Percentiles rank a stretch among this genome's conserved stretches.
Conservation (phyloP, 2,797 vertebrate genomes). For the Glyptemys insculpta region DNA sequence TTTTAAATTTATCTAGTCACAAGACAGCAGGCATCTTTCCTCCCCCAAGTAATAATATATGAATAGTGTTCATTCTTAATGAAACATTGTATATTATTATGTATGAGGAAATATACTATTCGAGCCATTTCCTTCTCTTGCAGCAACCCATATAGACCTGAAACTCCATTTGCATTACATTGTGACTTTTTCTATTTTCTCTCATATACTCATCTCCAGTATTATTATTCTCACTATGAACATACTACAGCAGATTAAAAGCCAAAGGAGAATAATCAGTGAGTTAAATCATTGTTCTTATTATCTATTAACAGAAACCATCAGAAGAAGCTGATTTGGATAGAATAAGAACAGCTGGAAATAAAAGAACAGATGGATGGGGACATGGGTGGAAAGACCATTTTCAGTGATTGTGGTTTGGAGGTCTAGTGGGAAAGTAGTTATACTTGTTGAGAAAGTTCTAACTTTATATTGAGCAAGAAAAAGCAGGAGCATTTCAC, state of each 20-base stretch:
- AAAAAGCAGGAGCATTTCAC: too few species aligned
- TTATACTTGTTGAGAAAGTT: constrained; percentile 21
- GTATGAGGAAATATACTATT: too few species aligned
- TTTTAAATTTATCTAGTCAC: not conserved
- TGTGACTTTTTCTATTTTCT: constrained; percentile 38
- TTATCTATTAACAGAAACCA: constrained; percentile 66
- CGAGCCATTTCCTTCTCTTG: constrained; percentile 45
- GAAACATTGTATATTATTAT: constrained; percentile 13
- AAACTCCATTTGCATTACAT: constrained; percentile 51
- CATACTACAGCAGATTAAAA: constrained; percentile 59
- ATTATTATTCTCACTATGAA: constrained; percentile 60
- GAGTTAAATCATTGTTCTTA: constrained; percentile 65
- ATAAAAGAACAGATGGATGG: constrained; percentile 51
- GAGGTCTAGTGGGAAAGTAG: constrained; percentile 17
- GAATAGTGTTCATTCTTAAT: constrained; percentile 27
- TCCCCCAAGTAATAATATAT: constrained; percentile 18
- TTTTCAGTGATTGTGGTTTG: constrained; percentile 41
- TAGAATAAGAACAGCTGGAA: constrained; percentile 63
- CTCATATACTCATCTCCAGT: constrained; percentile 19
- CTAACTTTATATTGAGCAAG: constrained; percentile 23
- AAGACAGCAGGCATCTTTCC: not conserved
- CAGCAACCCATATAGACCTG: constrained; percentile 63
- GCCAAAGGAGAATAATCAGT: constrained; percentile 47
- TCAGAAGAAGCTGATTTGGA: constrained; percentile 60
- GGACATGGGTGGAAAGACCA: not conserved